Conservation (phyloP, 30 jellyfish, hydroid and myxozoan genomes). For the Phacellophora camtschatica region DNA sequence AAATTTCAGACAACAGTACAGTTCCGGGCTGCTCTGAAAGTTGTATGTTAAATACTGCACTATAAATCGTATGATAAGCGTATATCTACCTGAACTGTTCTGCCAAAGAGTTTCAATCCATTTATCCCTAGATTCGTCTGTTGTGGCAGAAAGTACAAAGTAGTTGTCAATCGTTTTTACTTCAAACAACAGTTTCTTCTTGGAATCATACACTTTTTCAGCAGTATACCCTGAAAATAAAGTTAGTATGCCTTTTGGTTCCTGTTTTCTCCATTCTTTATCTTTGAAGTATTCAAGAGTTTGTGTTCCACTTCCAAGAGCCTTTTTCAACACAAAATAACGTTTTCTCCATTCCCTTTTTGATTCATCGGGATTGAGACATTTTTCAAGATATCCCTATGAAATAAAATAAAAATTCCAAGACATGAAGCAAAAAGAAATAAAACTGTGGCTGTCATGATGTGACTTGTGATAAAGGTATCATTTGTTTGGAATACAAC, state of each 20-base stretch:
- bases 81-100: slow-evolving; percentile 68
- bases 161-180: slow-evolving; percentile 55
- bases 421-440: not conserved
- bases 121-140: slow-evolving; percentile 60
- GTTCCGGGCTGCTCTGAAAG: too few relatives aligned
- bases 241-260: slow-evolving; percentile 82
- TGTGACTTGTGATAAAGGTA: not conserved
- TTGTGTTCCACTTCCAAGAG: slow-evolving; percentile 76
- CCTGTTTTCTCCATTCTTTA: slow-evolving; percentile 76
- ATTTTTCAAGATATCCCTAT: slow-evolving; percentile 77
- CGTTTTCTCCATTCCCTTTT: slow-evolving; percentile 82
- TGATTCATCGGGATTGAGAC: slow-evolving; percentile 61
- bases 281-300: slow-evolving; percentile 77
- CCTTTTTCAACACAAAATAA: slow-evolving; percentile 67
- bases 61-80: too few relatives aligned
- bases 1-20: too few relatives aligned
- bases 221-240: slow-evolving; percentile 55
- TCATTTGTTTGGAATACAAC: not conserved
- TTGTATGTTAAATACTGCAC: too few relatives aligned
- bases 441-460: not conserved
- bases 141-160: slow-evolving; percentile 58
- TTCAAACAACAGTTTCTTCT: slow-evolving; percentile 60
- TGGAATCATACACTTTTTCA: slow-evolving; percentile 53
- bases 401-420: not conserved
- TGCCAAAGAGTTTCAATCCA: slow-evolving; percentile 62